Base-by-base conservation (phyloP, 2,797 vertebrate genomes). In the Spinus olivaceus region DNA sequence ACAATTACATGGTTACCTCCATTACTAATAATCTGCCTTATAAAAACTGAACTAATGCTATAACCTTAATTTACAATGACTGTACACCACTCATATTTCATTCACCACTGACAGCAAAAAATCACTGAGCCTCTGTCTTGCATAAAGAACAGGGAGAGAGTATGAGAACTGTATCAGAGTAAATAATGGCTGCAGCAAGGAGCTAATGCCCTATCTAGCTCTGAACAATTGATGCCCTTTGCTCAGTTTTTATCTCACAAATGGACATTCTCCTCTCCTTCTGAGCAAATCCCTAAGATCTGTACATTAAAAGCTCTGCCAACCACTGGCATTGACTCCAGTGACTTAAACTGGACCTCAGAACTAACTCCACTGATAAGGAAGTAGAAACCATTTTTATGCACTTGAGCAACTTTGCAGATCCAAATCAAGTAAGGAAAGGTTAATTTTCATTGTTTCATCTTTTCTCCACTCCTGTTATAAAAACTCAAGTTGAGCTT, bases 51-150 rank as follows among this genome's bases (percentile, higher is more conserved):
- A 93, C 70, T 91, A 91, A 96, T 78, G 76, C 72, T 81, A 84
- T 63, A 91, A 95, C 93, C 54, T 81, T 95, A 91, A 97, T 95
- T 95, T 96, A 93, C 70, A 94, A 51, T 24, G 69, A 66, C 74
- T 85, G 53, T 39, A 44, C 59, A 80, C 53, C 28, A 49, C 70
- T 79, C 37, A 25, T 74, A 83, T 78, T 90, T 96, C 89, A 94
- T 72, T 91, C 72, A 76, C 54, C 14, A 69, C 33, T 25, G 63
- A 81, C 69, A 89, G 59, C 50, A 94, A 72, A 92, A 91, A 81
- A 81, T 80, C 76, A 78, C 66, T 53, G 30, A 87, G 73, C 33
- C 39, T 86, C 57, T 89, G 64, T 50, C 90, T 90, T 87, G 73
- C 86, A 92, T 92, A 85, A 85, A 82, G 37, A 94, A 35, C 3